A percentile compares a stretch with the other conserved stretches of the same genome.
These are phyloP conservation scores for Penaeus japonicus DNA, from an alignment of 1,140 invertebrate genomes.

Conservation along the genomic window DNA sequence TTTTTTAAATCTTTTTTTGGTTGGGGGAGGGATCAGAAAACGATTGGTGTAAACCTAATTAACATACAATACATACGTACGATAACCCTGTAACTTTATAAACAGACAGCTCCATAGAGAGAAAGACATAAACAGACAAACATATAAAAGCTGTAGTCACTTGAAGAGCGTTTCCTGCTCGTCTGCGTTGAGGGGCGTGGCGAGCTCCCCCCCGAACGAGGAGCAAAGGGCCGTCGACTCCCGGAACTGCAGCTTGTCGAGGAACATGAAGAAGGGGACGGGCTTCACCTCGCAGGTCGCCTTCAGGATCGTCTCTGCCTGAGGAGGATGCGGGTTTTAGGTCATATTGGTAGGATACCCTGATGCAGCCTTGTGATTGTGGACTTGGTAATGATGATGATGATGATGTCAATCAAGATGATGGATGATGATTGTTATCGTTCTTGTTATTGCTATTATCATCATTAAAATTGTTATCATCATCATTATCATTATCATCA, in stretches of 20 bases:
- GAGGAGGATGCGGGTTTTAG: background rate
- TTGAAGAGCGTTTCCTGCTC: background rate
- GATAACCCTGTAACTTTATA: no score
- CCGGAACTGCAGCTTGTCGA: slow-evolving; percentile 19
- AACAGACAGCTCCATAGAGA: background rate
- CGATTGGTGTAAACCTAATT: no score
- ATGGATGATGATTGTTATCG: no score
- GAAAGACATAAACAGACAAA: background rate
- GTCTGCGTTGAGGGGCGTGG: background rate
- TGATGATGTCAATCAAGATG: no score
- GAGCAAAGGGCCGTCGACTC: background rate
- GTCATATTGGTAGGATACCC: no score
- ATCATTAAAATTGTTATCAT: background rate
- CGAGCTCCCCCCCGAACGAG: slow-evolving; percentile 1
- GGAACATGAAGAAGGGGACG: slow-evolving; percentile 16
- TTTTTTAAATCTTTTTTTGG: no score
- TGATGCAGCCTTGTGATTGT: no score
- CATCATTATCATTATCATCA: background rate
- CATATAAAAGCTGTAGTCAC: background rate
- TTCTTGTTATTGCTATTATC: background rate
- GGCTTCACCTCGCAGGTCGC: background rate
- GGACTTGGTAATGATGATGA: no score
- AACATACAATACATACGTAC: no score
- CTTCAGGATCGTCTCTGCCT: background rate
- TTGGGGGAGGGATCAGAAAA: no score